Evolutionary conservation across 2,797 vertebrate genomes (phyloP), one percentile per base, ranked within the genome.

Genomic region (Diplodus puntazzo): DNA sequence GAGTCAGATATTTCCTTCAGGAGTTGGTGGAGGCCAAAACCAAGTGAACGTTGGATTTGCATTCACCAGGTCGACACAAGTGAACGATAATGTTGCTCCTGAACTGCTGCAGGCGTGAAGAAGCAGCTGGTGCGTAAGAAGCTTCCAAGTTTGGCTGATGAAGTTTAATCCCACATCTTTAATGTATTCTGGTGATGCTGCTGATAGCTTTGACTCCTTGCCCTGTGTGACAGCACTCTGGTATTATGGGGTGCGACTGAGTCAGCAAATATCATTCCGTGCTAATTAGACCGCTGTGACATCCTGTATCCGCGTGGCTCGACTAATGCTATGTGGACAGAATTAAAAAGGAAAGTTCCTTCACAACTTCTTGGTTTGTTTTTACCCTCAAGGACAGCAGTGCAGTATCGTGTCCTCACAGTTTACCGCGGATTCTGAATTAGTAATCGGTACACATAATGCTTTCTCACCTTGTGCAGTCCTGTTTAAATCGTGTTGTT

Each of bases 241-340:
- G n/a, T 53, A 74, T 78, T 72, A 70, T 14, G 59, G 10, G 5
- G 66, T 45, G 79, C 0, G 23, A 60, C 69, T 74, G 67, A 68
- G 70, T 90, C 82, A 73, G 77, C 75, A 73, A 54, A 71, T 73
- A 81, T 46, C 53, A 80, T 60, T 72, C 59, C n/a, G 85, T 58
- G 82, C 43, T 91, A 85, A 87, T 89, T 76, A 73, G 72, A 65
- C 80, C 53, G 16, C 86, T 71, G 76, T 75, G 71, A 61, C 50
- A 79, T 85, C 68, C 68, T 84, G 73, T 67, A 23, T 85, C 55
- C 25, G 67, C 57, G 77, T 79, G 23, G 25, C 46, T 67, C 71
- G 67, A 83, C 81, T 80, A 63, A 87, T 58, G n/a, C 34, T 25
- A 14, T 74, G 83, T 81, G 79, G 62, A 50, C 79, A 52, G 75